phyloP scores from a whole-genome alignment of 2,113 vertebrate species.

The Irena cyanogastra region DNA sequence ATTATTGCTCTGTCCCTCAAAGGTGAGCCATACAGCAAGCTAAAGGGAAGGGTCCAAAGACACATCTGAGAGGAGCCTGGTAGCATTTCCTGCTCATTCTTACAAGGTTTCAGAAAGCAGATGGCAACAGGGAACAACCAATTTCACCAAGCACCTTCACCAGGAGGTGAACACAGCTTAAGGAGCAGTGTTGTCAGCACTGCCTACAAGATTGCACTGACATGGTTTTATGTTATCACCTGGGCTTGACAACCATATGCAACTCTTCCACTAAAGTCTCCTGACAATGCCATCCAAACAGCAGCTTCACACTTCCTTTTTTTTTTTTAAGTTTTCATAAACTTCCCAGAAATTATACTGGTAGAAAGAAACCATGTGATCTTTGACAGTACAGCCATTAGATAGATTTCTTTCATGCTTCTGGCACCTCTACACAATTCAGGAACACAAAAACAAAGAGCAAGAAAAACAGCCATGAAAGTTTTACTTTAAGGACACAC shows the following conservation, averaged over 20 bases:
- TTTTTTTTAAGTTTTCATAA: background rate
- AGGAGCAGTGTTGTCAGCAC: fast-evolving
- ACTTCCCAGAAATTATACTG: background rate
- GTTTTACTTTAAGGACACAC: background rate
- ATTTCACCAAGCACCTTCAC: background rate
- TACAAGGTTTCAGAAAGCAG: background rate
- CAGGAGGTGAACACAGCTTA: background rate
- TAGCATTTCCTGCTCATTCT: background rate
- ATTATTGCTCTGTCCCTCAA: background rate
- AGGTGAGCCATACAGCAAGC: background rate
- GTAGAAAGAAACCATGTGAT: background rate
- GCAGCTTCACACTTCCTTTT: background rate
- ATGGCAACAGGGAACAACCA: fast-evolving
- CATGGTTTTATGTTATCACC: background rate
- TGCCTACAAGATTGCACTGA: background rate
- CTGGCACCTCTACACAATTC: background rate
- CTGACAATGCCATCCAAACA: background rate
- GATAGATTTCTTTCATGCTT: background rate
- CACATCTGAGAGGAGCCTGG: background rate
- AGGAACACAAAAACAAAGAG: background rate
- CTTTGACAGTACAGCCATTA: background rate
- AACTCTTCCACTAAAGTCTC: background rate
- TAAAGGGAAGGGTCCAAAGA: background rate
- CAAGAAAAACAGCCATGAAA: background rate
- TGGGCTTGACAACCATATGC: background rate